Base-by-base conservation (phyloP, 2,888 invertebrate genomes). In the Rhodophaea formosa region DNA sequence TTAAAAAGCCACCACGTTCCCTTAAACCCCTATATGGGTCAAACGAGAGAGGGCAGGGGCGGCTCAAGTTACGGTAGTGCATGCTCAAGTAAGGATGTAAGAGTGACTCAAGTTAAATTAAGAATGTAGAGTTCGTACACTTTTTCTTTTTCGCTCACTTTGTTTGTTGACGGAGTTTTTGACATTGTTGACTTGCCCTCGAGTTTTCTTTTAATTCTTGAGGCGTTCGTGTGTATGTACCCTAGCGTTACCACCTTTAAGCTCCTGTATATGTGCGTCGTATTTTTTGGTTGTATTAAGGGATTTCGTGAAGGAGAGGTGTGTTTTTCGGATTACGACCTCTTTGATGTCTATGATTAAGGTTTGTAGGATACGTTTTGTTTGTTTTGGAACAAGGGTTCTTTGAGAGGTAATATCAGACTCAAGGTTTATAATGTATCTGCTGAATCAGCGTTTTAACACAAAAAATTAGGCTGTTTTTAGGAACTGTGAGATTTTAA, bases 71-170 rank as follows among this genome's bases (percentile, higher is more conserved):
- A 66, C 53, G 59, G 55, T 72, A 77, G 88, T 66, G 67, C 42
- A 55, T 65, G 64, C 70, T 79, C 77, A 78, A 86, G 82, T 82
- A 79, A 86, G 85, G 87, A 86, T 84, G 88, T 86, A 86, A 86
- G 84, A 88, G 86, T 85, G 88, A 88, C 88, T 90, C 88, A 90
- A 90, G 90, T 90, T 91, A 90, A 90, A 91, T 91, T 91, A 91
- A 91, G 91, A 91, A 91, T 91, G 88, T 90, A 88, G 84, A 88
- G 84, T 82, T 86, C 80, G 78, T 78, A 51, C 70, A 77, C 79
- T 75, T 74, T 79, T 83, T 80, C 74, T 75, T 78, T 79, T 73
- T 71, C 70, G 70, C 75, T 77, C 79, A 82, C 83, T 86, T 85
- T 88, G 89, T 89, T 90, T 90, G 89, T 90, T 84, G 88, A 85